Evolutionary conservation across 2,888 invertebrate species (phyloP).

Genomic region (Drosophila diplacantha): DNA sequence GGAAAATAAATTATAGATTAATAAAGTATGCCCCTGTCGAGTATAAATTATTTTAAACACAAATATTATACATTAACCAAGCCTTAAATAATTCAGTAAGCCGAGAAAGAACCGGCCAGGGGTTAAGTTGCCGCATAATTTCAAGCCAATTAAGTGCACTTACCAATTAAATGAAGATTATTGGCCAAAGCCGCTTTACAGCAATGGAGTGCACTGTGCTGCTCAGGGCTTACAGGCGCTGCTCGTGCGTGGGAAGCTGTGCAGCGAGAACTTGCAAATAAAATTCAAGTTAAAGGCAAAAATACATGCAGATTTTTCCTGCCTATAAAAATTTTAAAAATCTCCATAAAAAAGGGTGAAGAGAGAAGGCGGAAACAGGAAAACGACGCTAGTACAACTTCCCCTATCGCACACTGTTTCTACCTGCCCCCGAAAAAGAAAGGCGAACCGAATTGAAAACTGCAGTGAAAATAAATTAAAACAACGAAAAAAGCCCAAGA

Average conservation of each 20-base stretch:
- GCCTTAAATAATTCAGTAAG: background rate
- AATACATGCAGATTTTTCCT: slow-evolving; percentile 52
- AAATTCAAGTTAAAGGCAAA: slow-evolving; percentile 29
- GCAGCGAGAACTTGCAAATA: slow-evolving; percentile 46
- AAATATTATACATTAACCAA: background rate
- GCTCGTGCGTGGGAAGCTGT: slow-evolving; percentile 38
- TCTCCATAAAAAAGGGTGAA: background rate
- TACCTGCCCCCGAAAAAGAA: slow-evolving; percentile 10
- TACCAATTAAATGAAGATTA: slow-evolving; percentile 20
- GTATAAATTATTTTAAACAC: background rate
- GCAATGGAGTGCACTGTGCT: slow-evolving; percentile 13
- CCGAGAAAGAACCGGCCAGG: background rate
- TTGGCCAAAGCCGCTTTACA: slow-evolving; percentile 11
- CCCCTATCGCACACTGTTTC: slow-evolving; percentile 38
- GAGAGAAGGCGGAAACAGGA: slow-evolving; percentile 49
- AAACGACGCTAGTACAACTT: slow-evolving; percentile 64
- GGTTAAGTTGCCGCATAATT: slow-evolving; percentile 3
- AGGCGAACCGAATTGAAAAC: slow-evolving; percentile 21
- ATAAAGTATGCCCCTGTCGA: too few relatives aligned
- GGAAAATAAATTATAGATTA: background rate
- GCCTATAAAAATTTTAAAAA: slow-evolving; percentile 3
- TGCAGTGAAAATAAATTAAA: slow-evolving; percentile 35
- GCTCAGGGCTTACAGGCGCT: background rate
- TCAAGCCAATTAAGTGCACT: slow-evolving; percentile 16
- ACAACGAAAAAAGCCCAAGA: slow-evolving; percentile 10